Conservation (phyloP, 1,140 invertebrate species). For the Spodoptera litura region DNA sequence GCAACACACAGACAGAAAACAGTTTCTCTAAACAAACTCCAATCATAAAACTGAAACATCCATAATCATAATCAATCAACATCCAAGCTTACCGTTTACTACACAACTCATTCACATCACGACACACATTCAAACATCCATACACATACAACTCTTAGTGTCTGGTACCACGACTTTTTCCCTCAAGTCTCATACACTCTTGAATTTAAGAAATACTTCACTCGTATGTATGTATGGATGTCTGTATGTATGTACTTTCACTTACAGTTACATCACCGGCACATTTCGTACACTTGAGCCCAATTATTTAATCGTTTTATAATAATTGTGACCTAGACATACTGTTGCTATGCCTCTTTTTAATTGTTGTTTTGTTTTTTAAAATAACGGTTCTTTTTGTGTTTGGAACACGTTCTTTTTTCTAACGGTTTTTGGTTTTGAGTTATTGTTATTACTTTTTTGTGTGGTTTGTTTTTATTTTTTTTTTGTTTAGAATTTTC, state of each 20-base stretch:
- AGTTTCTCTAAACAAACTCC: no score
- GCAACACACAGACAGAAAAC: background rate
- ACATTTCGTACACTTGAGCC: conserved; percentile 59
- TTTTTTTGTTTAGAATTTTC: no score
- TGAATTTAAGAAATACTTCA: conserved; percentile 45
- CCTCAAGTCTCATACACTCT: conserved; percentile 11
- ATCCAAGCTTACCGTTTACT: conserved; percentile 2
- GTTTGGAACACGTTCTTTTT: background rate
- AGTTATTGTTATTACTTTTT: background rate
- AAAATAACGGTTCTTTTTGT: conserved; percentile 15
- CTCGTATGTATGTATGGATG: background rate
- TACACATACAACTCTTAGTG: background rate
- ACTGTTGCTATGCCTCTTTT: conserved; percentile 37
- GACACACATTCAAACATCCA: conserved; percentile 9
- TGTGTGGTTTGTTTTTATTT: no score
- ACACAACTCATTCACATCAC: conserved; percentile 29
- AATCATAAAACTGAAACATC: background rate
- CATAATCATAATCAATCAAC: background rate
- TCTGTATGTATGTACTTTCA: conserved; percentile 54
- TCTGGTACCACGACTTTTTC: conserved; percentile 41
- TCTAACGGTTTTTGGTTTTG: conserved; percentile 1
- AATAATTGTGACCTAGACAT: conserved; percentile 59
- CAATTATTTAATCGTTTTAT: conserved; percentile 70
- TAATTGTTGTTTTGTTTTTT: conserved; percentile 20
- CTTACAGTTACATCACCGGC: conserved; percentile 53